These are phyloP conservation scores for Acronicta psi DNA, from an alignment of 2,888 invertebrate genomes.

Conservation along the genomic window DNA sequence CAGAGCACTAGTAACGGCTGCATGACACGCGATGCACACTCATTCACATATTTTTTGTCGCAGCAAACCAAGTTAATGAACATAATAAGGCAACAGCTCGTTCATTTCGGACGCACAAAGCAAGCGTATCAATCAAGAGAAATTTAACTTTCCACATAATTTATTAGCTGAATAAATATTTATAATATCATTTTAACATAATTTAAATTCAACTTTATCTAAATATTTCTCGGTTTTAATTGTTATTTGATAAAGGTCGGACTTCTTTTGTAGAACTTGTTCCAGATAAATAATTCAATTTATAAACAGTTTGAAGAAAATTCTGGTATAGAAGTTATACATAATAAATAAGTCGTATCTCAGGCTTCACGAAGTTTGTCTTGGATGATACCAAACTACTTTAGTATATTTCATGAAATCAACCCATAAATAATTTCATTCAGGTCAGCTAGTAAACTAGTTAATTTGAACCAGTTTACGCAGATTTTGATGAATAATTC, in stretches of 20 bases:
- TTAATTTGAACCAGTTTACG: constrained; percentile 41
- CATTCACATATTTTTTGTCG: constrained; percentile 55
- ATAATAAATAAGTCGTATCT: constrained; percentile 46
- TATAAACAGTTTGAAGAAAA: constrained; percentile 17
- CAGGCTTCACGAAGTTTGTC: constrained; percentile 40
- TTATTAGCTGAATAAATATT: constrained; percentile 38
- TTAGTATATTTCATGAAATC: constrained; percentile 37
- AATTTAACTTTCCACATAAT: constrained; percentile 38
- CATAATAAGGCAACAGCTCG: constrained; percentile 18
- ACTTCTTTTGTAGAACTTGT: constrained; percentile 15
- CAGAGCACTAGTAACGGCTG: constrained; percentile 57
- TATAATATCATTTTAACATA: constrained; percentile 32
- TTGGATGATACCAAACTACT: constrained; percentile 36
- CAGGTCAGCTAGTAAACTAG: constrained; percentile 43
- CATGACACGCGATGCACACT: constrained; percentile 59
- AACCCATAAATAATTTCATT: constrained; percentile 50
- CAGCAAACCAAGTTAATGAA: constrained; percentile 41
- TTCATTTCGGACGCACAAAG: constrained; percentile 29
- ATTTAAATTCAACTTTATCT: constrained; percentile 38
- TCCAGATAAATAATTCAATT: constrained; percentile 39
- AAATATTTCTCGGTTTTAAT: constrained; percentile 28
- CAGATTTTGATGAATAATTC: constrained; percentile 42
- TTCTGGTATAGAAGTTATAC: constrained; percentile 15
- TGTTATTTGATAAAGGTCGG: constrained; percentile 32
- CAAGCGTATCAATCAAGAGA: constrained; percentile 41